Evolutionary conservation across 2,888 invertebrate species (phyloP).

Genomic region (Leptopilina drosophilae): DNA sequence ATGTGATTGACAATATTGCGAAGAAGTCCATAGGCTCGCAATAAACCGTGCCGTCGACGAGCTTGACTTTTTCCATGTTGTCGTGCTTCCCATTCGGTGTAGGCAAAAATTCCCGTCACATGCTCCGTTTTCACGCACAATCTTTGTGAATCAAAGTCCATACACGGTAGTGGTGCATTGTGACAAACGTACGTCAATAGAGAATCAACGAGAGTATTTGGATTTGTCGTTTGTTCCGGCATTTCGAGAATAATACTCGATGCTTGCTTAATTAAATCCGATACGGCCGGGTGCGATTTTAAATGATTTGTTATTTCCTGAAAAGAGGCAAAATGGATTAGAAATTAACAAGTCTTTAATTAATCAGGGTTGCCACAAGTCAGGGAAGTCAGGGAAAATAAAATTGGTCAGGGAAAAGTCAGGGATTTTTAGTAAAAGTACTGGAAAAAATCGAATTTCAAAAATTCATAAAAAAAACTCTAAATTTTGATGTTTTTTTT

Average conservation of each 20-base stretch:
- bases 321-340: conserved; percentile 71
- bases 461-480: no score
- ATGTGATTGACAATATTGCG: conserved; percentile 89
- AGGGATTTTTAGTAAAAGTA: no score
- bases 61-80: conserved; percentile 81
- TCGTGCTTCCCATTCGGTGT: conserved; percentile 88
- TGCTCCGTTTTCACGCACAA: conserved; percentile 85
- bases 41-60: conserved; percentile 78
- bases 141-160: conserved; percentile 75
- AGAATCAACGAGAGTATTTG: conserved; percentile 87
- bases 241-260: conserved; percentile 84
- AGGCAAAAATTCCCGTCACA: conserved; percentile 87
- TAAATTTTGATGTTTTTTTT: no score
- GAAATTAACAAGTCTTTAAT: background rate
- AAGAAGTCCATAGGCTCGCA: conserved; percentile 90
- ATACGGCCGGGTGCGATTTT: conserved; percentile 86
- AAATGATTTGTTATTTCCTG: conserved; percentile 83
- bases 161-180: conserved; percentile 88
- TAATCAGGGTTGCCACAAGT: no score
- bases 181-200: conserved; percentile 92
- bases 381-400: no score
- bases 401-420: no score
- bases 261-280: conserved; percentile 83
- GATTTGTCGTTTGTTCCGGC: conserved; percentile 82
- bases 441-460: no score